These are phyloP conservation scores for Drosophila neonasuta DNA, from an alignment of 2,888 invertebrate genomes.

Conservation along the genomic window DNA sequence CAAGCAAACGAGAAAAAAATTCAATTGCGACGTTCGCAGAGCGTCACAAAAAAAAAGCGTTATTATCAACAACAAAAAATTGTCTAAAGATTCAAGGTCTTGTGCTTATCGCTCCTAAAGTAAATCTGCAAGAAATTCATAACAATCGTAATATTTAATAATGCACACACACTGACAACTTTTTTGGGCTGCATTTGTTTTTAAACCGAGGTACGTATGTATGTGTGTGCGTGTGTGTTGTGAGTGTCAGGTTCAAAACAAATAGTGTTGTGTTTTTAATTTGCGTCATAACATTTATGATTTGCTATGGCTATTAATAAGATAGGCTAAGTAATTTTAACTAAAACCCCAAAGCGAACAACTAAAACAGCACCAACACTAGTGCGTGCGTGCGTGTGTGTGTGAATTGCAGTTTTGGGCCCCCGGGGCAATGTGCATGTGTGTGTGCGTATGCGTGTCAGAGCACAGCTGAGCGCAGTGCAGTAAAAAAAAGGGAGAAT, in stretches of 20 bases:
- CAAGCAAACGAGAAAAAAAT: neutral
- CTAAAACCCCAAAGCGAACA: neutral
- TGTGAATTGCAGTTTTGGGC: neutral
- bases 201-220: slow-evolving; percentile 40
- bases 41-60: slow-evolving; percentile 1
- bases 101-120: slow-evolving; percentile 23
- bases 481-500: neutral
- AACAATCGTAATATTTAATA: slow-evolving; percentile 9
- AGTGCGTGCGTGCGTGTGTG: neutral
- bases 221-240: slow-evolving; percentile 7
- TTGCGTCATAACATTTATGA: slow-evolving; percentile 12
- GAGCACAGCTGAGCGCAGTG: slow-evolving; percentile 3
- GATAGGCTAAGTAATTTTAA: slow-evolving; percentile 15
- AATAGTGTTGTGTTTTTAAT: slow-evolving; percentile 12
- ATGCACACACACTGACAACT: slow-evolving; percentile 6
- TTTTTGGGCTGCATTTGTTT: slow-evolving; percentile 31
- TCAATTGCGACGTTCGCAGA: slow-evolving; percentile 42
- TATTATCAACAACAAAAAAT: slow-evolving; percentile 35
- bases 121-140: slow-evolving; percentile 20
- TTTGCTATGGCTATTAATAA: slow-evolving; percentile 7
- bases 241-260: slow-evolving; percentile 32
- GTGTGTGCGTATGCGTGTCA: slow-evolving; percentile 7
- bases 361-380: slow-evolving; percentile 3
- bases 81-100: slow-evolving; percentile 42
- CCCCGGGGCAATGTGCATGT: slow-evolving; percentile 3